Conservation (phyloP, 2,113 vertebrate genomes). For the Lampris incognitus region DNA sequence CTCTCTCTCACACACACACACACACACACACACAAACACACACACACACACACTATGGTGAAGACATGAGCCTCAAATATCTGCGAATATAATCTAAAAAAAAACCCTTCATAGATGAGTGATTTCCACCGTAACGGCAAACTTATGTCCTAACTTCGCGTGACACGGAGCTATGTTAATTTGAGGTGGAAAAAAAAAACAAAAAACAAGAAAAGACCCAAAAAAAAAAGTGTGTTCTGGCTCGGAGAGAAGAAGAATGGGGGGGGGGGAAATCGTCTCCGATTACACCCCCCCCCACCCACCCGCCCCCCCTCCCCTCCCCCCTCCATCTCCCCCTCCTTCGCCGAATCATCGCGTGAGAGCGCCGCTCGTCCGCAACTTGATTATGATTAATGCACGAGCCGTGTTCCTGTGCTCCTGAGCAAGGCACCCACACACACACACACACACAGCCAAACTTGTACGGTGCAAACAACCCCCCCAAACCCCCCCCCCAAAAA, state of each 20-base stretch:
- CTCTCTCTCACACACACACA: too few relatives aligned
- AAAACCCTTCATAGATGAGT: too few relatives aligned
- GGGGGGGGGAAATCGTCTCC: constrained; percentile 62
- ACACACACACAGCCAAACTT: constrained; percentile 42
- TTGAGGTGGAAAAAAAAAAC: constrained; percentile 60
- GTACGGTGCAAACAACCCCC: too few relatives aligned
- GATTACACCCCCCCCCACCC: constrained; percentile 78
- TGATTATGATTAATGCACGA: constrained; percentile 84
- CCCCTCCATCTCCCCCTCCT: constrained; percentile 73
- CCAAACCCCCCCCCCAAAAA: too few relatives aligned
- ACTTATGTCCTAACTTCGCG: constrained; percentile 62
- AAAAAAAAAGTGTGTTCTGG: constrained; percentile 39
- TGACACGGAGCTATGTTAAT: constrained; percentile 82
- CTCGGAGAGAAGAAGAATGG: constrained; percentile 44
- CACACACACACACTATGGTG: too few relatives aligned
- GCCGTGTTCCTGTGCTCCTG: too few relatives aligned
- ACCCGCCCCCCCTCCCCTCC: constrained; percentile 75
- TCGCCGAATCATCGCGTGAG: constrained; percentile 83
- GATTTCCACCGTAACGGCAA: neutral
- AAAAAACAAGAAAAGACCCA: constrained; percentile 41
- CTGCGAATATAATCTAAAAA: too few relatives aligned
- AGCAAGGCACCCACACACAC: constrained; percentile 50
- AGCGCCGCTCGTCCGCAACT: constrained; percentile 74
- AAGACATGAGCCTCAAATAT: too few relatives aligned
- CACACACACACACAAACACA: too few relatives aligned